Percentiles rank a stretch among this genome's conserved stretches.
These are phyloP conservation scores for Habrosyne pyritoides DNA, from an alignment of 2,888 invertebrate genomes.

Conservation along the genomic window DNA sequence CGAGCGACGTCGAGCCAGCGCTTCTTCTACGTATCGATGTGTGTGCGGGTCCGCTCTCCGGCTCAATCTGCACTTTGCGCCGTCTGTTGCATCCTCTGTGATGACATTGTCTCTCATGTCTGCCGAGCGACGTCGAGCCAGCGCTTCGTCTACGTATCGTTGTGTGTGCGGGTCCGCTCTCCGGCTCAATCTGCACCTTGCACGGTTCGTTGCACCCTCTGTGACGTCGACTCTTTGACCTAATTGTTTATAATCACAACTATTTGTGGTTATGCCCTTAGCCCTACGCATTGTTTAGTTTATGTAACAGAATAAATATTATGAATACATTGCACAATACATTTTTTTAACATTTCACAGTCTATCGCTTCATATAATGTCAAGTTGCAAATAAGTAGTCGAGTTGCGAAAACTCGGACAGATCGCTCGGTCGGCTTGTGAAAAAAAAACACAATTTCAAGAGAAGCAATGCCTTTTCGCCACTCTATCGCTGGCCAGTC, in stretches of 20 bases:
- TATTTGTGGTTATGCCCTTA: neutral
- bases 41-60: neutral
- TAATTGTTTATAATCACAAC: neutral
- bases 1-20: too few species aligned
- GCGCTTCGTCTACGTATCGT: neutral
- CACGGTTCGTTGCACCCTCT: neutral
- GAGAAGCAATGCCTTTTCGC: conserved; percentile 31
- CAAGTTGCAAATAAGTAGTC: neutral
- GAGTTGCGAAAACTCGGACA: conserved; percentile 7
- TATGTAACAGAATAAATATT: neutral
- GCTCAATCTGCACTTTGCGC: neutral
- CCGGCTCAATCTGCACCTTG: neutral
- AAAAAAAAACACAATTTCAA: conserved; percentile 42
- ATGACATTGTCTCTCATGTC: neutral
- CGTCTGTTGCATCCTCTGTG: neutral
- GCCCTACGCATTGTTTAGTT: neutral
- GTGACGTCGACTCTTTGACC: neutral
- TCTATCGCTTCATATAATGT: conserved; percentile 5
- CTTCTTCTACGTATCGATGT: too few species aligned
- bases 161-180: neutral
- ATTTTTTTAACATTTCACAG: conserved; percentile 5
- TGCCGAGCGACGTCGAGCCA: neutral
- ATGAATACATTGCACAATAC: neutral
- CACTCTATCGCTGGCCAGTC: conserved; percentile 47
- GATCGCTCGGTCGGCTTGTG: conserved; percentile 11